A percentile compares a stretch with the other conserved stretches of the same genome.
Evolutionary conservation across 2,888 invertebrate genomes (phyloP).

Genomic region (Plemyria rubiginata): DNA sequence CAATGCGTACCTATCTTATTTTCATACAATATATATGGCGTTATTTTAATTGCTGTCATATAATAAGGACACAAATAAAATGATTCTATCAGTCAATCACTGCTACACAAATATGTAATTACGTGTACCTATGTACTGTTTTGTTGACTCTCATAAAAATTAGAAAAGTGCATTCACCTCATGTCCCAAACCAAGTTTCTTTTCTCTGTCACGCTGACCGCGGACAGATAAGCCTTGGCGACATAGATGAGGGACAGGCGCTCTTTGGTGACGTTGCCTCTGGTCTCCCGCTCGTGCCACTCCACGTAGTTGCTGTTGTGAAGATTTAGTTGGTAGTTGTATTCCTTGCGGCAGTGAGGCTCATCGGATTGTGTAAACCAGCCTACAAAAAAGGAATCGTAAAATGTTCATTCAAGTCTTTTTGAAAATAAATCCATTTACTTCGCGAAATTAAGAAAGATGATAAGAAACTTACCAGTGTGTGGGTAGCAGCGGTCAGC

Average conservation of each 20-base stretch:
- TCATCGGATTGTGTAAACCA: constrained; percentile 95
- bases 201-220: constrained; percentile 94
- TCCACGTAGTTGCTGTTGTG: constrained; percentile 91
- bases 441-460: not conserved
- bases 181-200: constrained; percentile 94
- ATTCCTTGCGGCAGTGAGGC: constrained; percentile 91
- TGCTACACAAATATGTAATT: too few relatives aligned
- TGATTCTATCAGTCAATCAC: constrained; percentile 23
- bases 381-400: constrained; percentile 72
- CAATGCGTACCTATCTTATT: constrained; percentile 4
- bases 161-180: constrained; percentile 60
- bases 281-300: constrained; percentile 93
- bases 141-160: not conserved
- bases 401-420: not conserved
- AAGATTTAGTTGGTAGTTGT: constrained; percentile 90
- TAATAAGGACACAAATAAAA: not conserved
- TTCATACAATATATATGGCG: constrained; percentile 6
- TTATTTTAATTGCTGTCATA: constrained; percentile 3
- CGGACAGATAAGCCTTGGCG: constrained; percentile 91
- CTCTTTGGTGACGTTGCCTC: constrained; percentile 86
- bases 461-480: constrained; percentile 85
- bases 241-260: constrained; percentile 91
- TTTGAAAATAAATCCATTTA: not conserved
- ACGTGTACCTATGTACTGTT: not conserved
- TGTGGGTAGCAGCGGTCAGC: constrained; percentile 94